These are phyloP conservation scores for Bimastos eiseni DNA, from an alignment of 2,888 invertebrate species.

Conservation along the genomic window DNA sequence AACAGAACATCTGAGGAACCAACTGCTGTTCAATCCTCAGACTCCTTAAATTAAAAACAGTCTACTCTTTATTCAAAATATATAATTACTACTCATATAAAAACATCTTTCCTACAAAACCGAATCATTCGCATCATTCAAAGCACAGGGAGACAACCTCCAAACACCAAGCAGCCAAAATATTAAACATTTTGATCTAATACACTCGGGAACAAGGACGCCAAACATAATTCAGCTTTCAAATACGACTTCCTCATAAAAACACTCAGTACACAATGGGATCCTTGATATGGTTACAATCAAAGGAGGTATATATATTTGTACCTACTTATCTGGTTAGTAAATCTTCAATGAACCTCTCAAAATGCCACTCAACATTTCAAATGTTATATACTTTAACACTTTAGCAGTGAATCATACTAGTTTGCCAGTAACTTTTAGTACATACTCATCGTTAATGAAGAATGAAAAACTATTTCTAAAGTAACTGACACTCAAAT, in stretches of 20 bases:
- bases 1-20: not conserved
- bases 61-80: not conserved
- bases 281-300: not conserved
- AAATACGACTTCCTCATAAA: not conserved
- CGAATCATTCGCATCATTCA: not conserved
- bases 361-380: not conserved
- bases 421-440: too few species aligned
- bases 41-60: not conserved
- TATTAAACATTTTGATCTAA: not conserved
- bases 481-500: not conserved
- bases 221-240: slow-evolving; percentile 5
- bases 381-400: not conserved
- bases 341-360: not conserved
- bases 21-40: not conserved
- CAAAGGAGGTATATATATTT: not conserved
- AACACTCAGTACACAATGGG: not conserved
- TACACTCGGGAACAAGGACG: not conserved
- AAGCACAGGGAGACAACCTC: too few species aligned
- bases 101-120: not conserved
- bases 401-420: too few species aligned
- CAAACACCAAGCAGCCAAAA: not conserved
- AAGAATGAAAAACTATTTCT: not conserved
- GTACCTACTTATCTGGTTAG: not conserved
- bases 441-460: too few species aligned
- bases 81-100: not conserved